Evolutionary conservation across 2,888 invertebrate species (phyloP), one percentile per base, ranked within the genome.

Genomic region (Liposcelis brunnea): DNA sequence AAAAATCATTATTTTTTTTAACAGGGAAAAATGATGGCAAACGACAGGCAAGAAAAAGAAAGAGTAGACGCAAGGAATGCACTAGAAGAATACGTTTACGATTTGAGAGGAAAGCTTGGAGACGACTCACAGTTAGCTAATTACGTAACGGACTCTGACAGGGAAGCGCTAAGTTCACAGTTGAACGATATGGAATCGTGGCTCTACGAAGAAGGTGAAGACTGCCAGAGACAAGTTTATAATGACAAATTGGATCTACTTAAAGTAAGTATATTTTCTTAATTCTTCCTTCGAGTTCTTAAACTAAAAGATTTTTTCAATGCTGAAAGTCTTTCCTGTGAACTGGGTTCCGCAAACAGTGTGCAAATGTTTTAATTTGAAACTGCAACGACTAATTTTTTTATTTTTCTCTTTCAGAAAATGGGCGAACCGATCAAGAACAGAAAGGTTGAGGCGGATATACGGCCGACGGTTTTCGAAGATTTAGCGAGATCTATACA

Each of bases 61-160:
- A 77, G 94, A 42, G 80, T 87, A 4, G 95, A 97, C 63, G 90
- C 91, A 1, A 84, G 94, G 57, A 98, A 98, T 64, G 85, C 93
- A 2, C 73, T 99, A 1, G 98, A 98, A 63, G 98, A 98, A 64
- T 98, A 93, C 59, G 91, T 98, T 26, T 99, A 99, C 61, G 95
- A 95, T 56, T 72, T 95, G 63, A 75, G 98, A 46, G 83, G 86
- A 48, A 91, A 93, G 61, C 64, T 97, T 45, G 74, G 74, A 34
- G 75, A 80, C 47, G 83, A 82, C 16, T 81, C 79, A 49, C 70
- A 80, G 32, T 67, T 87, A 44, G 79, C 78, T 50, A 71, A 75
- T 4, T 95, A 79, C 60, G 75, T 90, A 16, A 68, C 75, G 1
- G 82, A 83, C 45, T 63, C 68, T 10, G 85, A 82, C 51, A 74